Evolutionary conservation across 2,113 vertebrate genomes (phyloP), one percentile per base, ranked within the genome.

Genomic region (Pontoporia blainvillei): DNA sequence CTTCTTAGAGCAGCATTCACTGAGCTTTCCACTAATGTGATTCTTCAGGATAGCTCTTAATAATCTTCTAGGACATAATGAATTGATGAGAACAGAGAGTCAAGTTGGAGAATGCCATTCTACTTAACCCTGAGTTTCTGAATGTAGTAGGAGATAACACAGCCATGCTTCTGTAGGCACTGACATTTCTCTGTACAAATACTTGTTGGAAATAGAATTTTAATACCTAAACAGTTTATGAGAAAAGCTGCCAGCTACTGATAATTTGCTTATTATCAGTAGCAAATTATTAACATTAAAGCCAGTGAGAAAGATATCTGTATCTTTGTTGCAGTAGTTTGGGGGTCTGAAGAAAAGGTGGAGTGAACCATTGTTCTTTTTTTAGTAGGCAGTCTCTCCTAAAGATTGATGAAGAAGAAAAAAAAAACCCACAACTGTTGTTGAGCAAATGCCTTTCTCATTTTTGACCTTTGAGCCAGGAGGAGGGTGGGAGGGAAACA

Each of bases 231-330:
- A 36, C 15, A 86, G 14, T 82, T 62, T 72, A 72, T 62, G 59
- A 91, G 31, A 66, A 79, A 92, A 90, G 59, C 67, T 20, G 71
- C 73, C 57, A 73, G 52, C 52, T 52, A 52, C 52, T 52, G 52
- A 18, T 52, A 52, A 52, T 52, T 52, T 52, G 39, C 13, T 41
- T 44, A 73, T 46, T 59, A 57, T 73, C 67, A 34, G 52, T 61
- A 94, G n/a, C 34, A 88, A 86, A 76, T 92, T 79, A 73, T 21
- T 82, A 73, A 44, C n/a, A 44, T 79, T 79, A 92, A 94, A 96
- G 15, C 46, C 46, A 94, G 59, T 67, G 88, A 41, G 89, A 13
- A 17, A 52, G 18, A 14, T 1, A 87, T 8, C 27, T 36, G 4
- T 64, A 64, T 64, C 31, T 78, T 0, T 36, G 54, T 78, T 78